phyloP scores from a whole-genome alignment of 2,888 invertebrate genomes.

The Dicyrtoma fusca region DNA sequence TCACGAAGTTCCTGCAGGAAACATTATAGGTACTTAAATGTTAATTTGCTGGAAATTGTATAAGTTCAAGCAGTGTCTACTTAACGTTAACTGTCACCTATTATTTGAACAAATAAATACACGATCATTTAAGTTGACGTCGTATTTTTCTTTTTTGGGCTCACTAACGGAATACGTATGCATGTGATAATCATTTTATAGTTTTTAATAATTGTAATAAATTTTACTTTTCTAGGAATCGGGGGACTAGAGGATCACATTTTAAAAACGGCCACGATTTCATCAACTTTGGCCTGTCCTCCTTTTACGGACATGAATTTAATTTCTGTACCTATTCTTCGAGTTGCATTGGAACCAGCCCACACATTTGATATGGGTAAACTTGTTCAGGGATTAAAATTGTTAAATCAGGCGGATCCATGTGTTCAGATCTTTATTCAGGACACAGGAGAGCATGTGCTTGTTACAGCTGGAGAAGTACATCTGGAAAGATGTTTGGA shows the following conservation, averaged over 20 bases:
- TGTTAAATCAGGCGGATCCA: slow-evolving; percentile 92
- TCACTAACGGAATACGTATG: too few species aligned
- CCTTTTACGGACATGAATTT: slow-evolving; percentile 81
- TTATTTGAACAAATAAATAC: too few species aligned
- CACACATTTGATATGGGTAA: slow-evolving; percentile 75
- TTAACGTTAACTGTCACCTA: too few species aligned
- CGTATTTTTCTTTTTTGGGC: neutral
- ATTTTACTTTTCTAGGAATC: slow-evolving; percentile 69
- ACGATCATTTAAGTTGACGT: too few species aligned
- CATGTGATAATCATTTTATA: too few species aligned
- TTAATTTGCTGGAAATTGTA: too few species aligned
- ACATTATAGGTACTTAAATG: slow-evolving; percentile 82
- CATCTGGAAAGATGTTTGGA: slow-evolving; percentile 94
- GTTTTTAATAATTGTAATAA: too few species aligned
- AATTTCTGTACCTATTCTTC: slow-evolving; percentile 82
- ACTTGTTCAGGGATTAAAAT: slow-evolving; percentile 69
- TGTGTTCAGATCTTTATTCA: slow-evolving; percentile 88
- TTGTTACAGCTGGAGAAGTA: slow-evolving; percentile 95
- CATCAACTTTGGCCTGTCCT: slow-evolving; percentile 78
- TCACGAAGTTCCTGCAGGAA: slow-evolving; percentile 83
- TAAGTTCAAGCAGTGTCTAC: neutral
- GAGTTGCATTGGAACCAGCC: slow-evolving; percentile 89
- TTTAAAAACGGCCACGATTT: slow-evolving; percentile 86
- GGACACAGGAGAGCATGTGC: slow-evolving; percentile 92
- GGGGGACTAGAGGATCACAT: slow-evolving; percentile 82